These are phyloP conservation scores for Antheraea yamamai DNA, from an alignment of 2,888 invertebrate genomes.

Conservation along the genomic window DNA sequence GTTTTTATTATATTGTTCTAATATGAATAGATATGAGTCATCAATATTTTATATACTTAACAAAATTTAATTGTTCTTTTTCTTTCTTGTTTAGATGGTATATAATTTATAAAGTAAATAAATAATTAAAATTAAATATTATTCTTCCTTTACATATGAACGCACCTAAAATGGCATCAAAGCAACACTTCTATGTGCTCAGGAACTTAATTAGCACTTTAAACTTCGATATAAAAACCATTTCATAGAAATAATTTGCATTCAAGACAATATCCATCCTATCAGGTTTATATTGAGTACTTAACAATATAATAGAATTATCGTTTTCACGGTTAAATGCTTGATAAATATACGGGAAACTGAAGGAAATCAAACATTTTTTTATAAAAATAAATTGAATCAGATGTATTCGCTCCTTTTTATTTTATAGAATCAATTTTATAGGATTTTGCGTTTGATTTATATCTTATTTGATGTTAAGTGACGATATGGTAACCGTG, in stretches of 20 bases:
- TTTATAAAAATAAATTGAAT: neutral
- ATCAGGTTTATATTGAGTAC: too few relatives aligned
- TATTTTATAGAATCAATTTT: too few relatives aligned
- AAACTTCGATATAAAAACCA: constrained; percentile 24
- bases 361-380: neutral
- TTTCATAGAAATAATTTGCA: neutral
- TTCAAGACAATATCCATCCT: too few relatives aligned
- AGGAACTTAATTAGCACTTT: constrained; percentile 34
- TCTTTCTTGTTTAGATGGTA: neutral
- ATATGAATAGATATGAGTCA: too few relatives aligned
- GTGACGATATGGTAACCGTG: too few relatives aligned
- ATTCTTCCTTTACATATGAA: neutral
- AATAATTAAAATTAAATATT: neutral
- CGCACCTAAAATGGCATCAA: constrained; percentile 25
- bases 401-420: neutral
- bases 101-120: neutral
- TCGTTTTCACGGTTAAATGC: too few relatives aligned
- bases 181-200: constrained; percentile 32
- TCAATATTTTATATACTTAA: too few relatives aligned
- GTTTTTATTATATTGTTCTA: too few relatives aligned
- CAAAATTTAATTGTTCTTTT: neutral
- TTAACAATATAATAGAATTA: neutral
- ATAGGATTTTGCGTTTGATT: too few relatives aligned
- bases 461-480: too few relatives aligned
- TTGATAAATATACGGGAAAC: too few relatives aligned